Base-by-base conservation (phyloP, 1,140 invertebrate genomes). In the Temnothorax curvispinosus region DNA sequence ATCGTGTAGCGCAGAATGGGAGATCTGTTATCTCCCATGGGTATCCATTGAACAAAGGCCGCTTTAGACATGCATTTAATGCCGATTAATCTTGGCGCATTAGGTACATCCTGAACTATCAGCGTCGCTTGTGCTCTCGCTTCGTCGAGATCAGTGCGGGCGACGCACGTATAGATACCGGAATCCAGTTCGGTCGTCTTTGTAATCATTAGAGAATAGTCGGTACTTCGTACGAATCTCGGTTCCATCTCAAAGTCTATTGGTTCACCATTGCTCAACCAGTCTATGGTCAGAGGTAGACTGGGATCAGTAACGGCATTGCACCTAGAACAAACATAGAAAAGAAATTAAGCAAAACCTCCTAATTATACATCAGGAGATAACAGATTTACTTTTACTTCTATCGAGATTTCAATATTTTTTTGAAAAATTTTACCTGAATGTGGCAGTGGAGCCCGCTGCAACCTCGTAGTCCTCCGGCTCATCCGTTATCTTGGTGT, bases 81-180 rank as follows among this genome's bases (percentile, higher is more conserved):
- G 54, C 95, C 94, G 3, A 95, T 91, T 58, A 99, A 95, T 44
- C 95, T 95, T 0, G 99, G 99, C 3, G 98, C 95, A 95, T 99
- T 99, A 8, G 99, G 99, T 21, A 98, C 98, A 95, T 99, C 99
- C 96, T 99, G 99, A 6, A 99, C 99, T 81, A 97, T 98, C 1
- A 99, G 96, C 72, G 98, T 98, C 8, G 99, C 99, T 88, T 97
- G 96, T 0, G 98, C 98, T 7, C 96, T 96, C 1, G 97, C 97
- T 89, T 98, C 96, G 94, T 99, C 99, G 27, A 99, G 95, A 6
- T 97, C 97, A 2, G 99, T 99, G 60, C 96, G 96, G 1, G 99
- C 99, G n/a, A 99, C 97, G 95, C 99, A 99, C 0, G 99, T 99
- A 92, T 99, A 99, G 65, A 97, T 97, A 15, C 99, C 99, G 11